Evolutionary conservation across 2,797 vertebrate species (phyloP), one percentile per base, ranked within the genome.

Genomic region (Dendrocincla tyrannina): DNA sequence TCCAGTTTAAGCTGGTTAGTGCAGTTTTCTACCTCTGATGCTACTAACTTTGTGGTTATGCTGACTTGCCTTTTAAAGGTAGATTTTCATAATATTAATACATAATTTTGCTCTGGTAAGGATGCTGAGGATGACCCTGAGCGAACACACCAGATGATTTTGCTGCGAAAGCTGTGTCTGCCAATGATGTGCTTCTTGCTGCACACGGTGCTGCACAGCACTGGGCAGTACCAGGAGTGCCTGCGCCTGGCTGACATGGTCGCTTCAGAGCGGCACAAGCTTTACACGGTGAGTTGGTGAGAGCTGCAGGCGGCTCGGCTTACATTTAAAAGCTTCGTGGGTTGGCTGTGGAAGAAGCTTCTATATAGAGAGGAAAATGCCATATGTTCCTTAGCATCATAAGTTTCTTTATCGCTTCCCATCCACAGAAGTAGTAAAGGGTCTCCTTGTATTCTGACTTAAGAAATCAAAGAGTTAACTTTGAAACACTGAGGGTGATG

Each of bases 181-280:
- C 99, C 99, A 0, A 98, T 98, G 93, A 98, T 99, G 97, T 98
- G 98, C 83, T 99, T 99, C 77, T 87, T 99, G 86, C 98, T 99
- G 87, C 99, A 99, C 80, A 99, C 98, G 0, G 99, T 99, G 60
- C 92, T 99, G 52, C 99, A 99, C 75, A 99, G 98, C 79, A 99
- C 99, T 0, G 98, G 98, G 35, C 98, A 99, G 66, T 99, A 99
- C 94, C 99, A 99, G 97, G 99, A 99, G 97, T 98, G 98, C 95
- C 98, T 99, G 33, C 98, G 98, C 8, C 98, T 99, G 10, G 98
- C 99, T 2, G 99, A 99, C 95, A 98, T 98, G 94, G 98, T 99
- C 9, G 98, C 99, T 11, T 99, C 99, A 0, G 99, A 99, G 85
- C 98, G 99, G 82, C 99, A 99, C 93, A 97, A 98, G 58, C 98